A percentile compares a stretch with the other conserved stretches of the same genome.
These are phyloP conservation scores for Marcusenius ussheri DNA, from an alignment of 2,113 vertebrate species.

Conservation along the genomic window DNA sequence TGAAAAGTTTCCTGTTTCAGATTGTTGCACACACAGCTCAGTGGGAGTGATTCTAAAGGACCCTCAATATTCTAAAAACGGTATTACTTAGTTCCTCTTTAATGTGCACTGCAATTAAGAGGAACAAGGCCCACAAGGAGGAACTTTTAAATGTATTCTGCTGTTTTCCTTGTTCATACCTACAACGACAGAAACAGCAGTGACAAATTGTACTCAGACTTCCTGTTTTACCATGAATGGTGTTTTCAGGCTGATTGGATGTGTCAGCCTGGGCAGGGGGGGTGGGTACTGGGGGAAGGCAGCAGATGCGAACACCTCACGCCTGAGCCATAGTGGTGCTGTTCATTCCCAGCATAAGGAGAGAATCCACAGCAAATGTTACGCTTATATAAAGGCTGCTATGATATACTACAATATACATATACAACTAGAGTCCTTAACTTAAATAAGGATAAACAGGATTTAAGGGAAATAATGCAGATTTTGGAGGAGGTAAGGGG, in stretches of 20 bases:
- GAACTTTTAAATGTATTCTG: background rate
- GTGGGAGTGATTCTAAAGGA: background rate
- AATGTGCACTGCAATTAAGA: background rate
- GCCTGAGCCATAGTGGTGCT: background rate
- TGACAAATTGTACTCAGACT: conserved; percentile 32
- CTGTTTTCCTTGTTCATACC: background rate
- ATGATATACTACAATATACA: background rate
- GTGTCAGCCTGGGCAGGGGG: background rate
- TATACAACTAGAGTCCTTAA: background rate
- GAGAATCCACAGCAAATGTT: background rate
- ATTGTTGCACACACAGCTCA: background rate
- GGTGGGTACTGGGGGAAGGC: background rate
- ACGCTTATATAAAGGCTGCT: background rate
- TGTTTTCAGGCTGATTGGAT: conserved; percentile 34
- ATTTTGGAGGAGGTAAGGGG: background rate
- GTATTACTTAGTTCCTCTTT: background rate
- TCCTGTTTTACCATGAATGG: conserved; percentile 51
- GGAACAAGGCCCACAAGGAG: background rate
- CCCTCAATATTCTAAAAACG: background rate
- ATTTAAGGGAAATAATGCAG: background rate
- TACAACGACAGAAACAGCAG: conserved; percentile 31
- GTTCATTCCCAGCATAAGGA: background rate
- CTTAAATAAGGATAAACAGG: background rate
- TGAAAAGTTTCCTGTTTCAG: background rate
- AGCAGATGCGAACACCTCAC: background rate